phyloP scores from a whole-genome alignment of 2,888 invertebrate species.

The Rhagonycha fulva region DNA sequence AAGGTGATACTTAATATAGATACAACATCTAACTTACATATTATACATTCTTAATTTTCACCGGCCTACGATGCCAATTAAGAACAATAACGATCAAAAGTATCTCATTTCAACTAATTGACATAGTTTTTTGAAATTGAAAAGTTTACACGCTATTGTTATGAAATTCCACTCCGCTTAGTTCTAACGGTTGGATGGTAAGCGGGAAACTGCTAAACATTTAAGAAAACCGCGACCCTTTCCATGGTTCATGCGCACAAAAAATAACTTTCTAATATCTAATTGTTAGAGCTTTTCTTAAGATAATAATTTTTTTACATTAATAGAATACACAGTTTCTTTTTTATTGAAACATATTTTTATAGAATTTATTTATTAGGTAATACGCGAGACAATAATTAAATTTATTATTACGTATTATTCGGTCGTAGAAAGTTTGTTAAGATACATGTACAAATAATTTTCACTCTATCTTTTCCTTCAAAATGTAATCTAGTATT shows the following conservation, averaged over 20 bases:
- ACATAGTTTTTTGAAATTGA: not conserved
- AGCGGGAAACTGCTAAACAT: slow-evolving; percentile 33
- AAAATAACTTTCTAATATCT: not conserved
- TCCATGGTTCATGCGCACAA: slow-evolving; percentile 25
- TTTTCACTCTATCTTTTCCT: not conserved
- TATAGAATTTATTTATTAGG: not conserved
- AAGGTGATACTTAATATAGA: not conserved
- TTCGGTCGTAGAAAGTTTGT: not conserved
- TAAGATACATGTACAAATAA: not conserved
- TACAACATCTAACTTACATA: not conserved
- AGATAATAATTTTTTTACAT: not conserved
- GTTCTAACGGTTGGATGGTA: slow-evolving; percentile 17
- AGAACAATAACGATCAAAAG: not conserved
- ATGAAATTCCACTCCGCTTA: slow-evolving; percentile 10
- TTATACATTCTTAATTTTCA: not conserved
- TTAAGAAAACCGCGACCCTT: slow-evolving; percentile 16
- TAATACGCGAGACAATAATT: not conserved
- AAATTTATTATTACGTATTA: too few relatives aligned
- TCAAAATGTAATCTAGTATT: not conserved
- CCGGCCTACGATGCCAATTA: not conserved
- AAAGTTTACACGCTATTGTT: not conserved
- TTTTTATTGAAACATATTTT: not conserved
- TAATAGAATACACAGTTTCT: not conserved
- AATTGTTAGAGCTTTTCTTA: not conserved
- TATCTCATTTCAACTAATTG: not conserved